Evolutionary conservation across 2,797 vertebrate genomes (phyloP), one percentile per base, ranked within the genome.

Genomic region (Epinephelus coioides): DNA sequence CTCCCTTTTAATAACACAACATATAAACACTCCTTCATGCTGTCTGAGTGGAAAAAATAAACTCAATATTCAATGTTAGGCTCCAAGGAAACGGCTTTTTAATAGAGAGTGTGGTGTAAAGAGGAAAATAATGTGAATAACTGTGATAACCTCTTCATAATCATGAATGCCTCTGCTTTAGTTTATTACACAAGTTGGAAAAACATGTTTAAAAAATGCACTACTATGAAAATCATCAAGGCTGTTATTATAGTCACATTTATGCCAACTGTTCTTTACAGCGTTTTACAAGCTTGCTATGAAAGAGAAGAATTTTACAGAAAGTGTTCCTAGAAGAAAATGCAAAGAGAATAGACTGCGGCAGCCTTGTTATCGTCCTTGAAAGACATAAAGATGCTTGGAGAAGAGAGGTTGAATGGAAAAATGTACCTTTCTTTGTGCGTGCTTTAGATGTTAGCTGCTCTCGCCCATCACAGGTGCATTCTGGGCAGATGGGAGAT

Each of bases 1-100:
- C 86, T 87, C 81, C 85, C 89, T 78, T 91, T 90, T 93, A 93
- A 93, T 93, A 92, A 93, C 86, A 89, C 81, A 84, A 92, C 84
- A 88, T 81, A 91, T 86, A 90, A 88, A 90, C 78, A 85, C 87
- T 86, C 78, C 86, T 87, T 88, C 90, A 90, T 90, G 89, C 88
- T 82, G 86, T 87, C 87, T 87, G 90, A 88, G 84, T 76, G 85
- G 73, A 30, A 69, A 63, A 79, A 90, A 86, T 76, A 74, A 79
- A 83, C 69, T 76, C 81, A 49, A 80, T 87, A 87, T 73, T 81
- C 83, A 80, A 71, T n/a, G 77, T 81, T 71, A 49, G 78, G 75
- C 84, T 91, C 61, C 57, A 61, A 71, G 81, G 64, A 84, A 88
- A 86, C 78, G 61, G 81, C 66, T 82, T 87, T 89, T 78, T 86